phyloP scores from a whole-genome alignment of 2,113 vertebrate species.

The Limnothrissa miodon region DNA sequence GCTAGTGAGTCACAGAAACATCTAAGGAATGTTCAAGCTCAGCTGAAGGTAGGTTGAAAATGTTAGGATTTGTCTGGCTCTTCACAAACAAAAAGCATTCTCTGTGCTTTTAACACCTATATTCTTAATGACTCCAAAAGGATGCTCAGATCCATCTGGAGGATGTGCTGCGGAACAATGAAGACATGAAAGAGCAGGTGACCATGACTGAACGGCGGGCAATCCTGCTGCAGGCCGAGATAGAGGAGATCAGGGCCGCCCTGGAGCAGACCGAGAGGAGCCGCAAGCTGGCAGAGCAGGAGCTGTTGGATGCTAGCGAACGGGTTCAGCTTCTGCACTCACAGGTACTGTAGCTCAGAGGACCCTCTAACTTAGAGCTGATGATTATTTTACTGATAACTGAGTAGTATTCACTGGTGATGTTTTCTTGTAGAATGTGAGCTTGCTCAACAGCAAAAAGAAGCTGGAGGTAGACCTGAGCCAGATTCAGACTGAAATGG shows the following conservation, averaged over 20 bases:
- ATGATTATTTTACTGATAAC: background rate
- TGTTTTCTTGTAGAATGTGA: constrained; percentile 40
- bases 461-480: constrained; percentile 44
- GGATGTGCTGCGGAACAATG: constrained; percentile 64
- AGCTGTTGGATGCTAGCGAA: constrained; percentile 73
- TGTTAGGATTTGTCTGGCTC: no score
- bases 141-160: constrained; percentile 77
- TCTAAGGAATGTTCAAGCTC: constrained; percentile 65
- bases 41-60: constrained; percentile 64
- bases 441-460: constrained; percentile 47
- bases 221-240: constrained; percentile 73
- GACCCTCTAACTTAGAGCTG: background rate
- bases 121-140: constrained; percentile 49
- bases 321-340: constrained; percentile 76
- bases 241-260: constrained; percentile 68
- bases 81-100: background rate
- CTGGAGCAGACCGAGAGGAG: constrained; percentile 75
- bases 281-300: constrained; percentile 74
- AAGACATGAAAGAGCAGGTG: constrained; percentile 79
- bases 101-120: background rate
- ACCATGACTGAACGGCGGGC: constrained; percentile 76
- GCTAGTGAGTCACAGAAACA: constrained; percentile 75
- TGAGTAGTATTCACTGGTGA: background rate
- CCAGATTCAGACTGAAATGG: constrained; percentile 41
- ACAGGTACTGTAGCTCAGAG: constrained; percentile 65